Evolutionary conservation across 2,888 invertebrate genomes (phyloP).

Genomic region (Incurvaria masculella): DNA sequence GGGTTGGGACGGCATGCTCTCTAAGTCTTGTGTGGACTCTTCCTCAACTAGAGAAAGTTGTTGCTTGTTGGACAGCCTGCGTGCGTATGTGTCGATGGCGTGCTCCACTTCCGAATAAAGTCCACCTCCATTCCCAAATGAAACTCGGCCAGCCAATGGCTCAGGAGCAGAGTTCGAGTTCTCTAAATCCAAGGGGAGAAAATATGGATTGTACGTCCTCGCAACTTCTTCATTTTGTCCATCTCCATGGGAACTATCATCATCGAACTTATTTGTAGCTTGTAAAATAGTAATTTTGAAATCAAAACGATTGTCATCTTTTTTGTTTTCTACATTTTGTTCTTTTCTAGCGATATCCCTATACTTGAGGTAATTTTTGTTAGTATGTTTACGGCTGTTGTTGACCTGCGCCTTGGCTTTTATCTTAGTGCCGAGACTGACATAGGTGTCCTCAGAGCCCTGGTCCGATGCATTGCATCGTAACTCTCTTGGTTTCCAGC

Average conservation of each 20-base stretch:
- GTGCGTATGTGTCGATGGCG: constrained; percentile 34
- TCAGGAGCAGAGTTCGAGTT: constrained; percentile 20
- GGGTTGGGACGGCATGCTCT: constrained; percentile 40
- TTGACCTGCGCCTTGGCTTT: constrained; percentile 47
- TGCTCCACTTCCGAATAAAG: constrained; percentile 29
- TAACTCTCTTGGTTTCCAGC: constrained; percentile 36
- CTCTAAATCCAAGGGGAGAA: constrained; percentile 30
- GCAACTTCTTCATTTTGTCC: neutral
- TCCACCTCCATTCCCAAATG: constrained; percentile 27
- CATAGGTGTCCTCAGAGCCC: constrained; percentile 50
- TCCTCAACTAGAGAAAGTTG: constrained; percentile 51
- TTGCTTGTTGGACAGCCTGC: constrained; percentile 34
- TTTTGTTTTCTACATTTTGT: constrained; percentile 25
- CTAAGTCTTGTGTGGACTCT: constrained; percentile 47
- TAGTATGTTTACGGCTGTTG: constrained; percentile 30
- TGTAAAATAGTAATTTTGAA: constrained; percentile 43
- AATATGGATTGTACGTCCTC: constrained; percentile 36
- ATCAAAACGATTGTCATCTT: constrained; percentile 31
- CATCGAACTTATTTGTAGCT: constrained; percentile 13
- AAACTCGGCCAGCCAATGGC: constrained; percentile 26
- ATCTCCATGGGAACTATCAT: neutral
- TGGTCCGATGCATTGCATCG: constrained; percentile 47
- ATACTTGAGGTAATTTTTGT: constrained; percentile 32
- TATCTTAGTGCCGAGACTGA: constrained; percentile 50
- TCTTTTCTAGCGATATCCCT: constrained; percentile 33